Evolutionary conservation across 1,140 invertebrate species (phyloP), one percentile per base, ranked within the genome.

Genomic region (Helicoverpa armigera): DNA sequence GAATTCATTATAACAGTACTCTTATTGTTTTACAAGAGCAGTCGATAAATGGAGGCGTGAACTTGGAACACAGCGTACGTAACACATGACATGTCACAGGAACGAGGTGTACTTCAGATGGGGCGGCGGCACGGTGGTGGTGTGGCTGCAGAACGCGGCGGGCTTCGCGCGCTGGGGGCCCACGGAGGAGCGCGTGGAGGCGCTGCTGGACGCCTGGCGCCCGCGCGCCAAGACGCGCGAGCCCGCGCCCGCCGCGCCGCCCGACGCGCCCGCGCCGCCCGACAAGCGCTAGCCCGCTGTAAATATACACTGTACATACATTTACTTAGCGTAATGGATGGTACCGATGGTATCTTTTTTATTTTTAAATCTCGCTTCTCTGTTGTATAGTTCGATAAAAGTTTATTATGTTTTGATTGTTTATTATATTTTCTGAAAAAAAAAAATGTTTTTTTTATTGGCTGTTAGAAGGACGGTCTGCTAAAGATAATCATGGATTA

Each of bases 101-200:
- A 86, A 77, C 76, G 86, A 87, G 79, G 83, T 86, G 53, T 87
- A 87, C 83, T 96, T 98, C 14, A 96, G 98, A 86, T 97, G 98
- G 72, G 96, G 96, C 29, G 97, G 99, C 90, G 98, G 98, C 3
- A 99, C 98, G 12, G 95, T 99, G 56, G 97, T 99, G 2, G 97
- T 99, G 10, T 99, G 99, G 97, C 95, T 99, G 56, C 98, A 99
- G 95, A 99, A 99, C 93, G 97, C 98, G 83, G 96, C 98, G 2
- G 99, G 99, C 1, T 97, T 96, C 91, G 96, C 97, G 10, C 96
- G 97, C 77, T 99, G 98, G 98, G 97, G 98, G 58, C 98, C 98
- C 61, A 98, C 98, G 1, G 97, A 98, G 84, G 98, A 98, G 85
- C 95, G 98, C 83, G 97, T 99, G 0, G 98, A 98, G 87, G 96